Percentiles rank a stretch among this genome's conserved stretches.
phyloP scores from a whole-genome alignment of 2,888 invertebrate species.

The Lithophane semibrunnea region DNA sequence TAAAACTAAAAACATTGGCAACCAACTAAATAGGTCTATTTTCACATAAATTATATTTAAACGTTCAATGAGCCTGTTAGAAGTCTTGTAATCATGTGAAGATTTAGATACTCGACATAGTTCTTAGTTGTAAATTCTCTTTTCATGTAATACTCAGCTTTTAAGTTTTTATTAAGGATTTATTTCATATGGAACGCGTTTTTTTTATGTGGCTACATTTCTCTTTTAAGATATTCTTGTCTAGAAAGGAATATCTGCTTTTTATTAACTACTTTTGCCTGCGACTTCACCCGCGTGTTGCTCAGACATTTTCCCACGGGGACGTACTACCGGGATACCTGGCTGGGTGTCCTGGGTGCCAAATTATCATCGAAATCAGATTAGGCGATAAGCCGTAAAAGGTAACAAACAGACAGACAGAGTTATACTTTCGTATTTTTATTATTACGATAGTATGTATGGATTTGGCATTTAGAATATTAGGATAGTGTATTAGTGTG shows the following conservation, averaged over 20 bases:
- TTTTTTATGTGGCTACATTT: constrained; percentile 28
- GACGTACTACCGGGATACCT: neutral
- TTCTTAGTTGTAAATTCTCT: constrained; percentile 29
- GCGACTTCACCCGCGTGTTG: neutral
- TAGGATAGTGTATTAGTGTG: neutral
- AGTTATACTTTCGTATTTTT: neutral
- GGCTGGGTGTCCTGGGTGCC: neutral
- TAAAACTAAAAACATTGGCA: constrained; percentile 57
- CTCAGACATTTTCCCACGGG: neutral
- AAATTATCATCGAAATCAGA: neutral
- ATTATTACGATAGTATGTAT: neutral
- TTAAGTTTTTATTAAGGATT: constrained; percentile 32
- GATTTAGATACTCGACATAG: constrained; percentile 45
- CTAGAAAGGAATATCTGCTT: neutral
- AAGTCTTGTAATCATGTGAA: constrained; percentile 26
- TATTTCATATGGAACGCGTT: neutral
- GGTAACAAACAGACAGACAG: neutral
- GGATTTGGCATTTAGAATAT: too few relatives aligned
- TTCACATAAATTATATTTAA: constrained; percentile 55
- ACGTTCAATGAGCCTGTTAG: constrained; percentile 40
- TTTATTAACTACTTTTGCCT: neutral
- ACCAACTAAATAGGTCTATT: constrained; percentile 57
- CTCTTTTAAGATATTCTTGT: constrained; percentile 34
- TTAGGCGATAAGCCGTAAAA: neutral
- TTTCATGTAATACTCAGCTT: constrained; percentile 26